Evolutionary conservation across 2,888 invertebrate genomes (phyloP).

Genomic region (Ennomos fuscantarius): DNA sequence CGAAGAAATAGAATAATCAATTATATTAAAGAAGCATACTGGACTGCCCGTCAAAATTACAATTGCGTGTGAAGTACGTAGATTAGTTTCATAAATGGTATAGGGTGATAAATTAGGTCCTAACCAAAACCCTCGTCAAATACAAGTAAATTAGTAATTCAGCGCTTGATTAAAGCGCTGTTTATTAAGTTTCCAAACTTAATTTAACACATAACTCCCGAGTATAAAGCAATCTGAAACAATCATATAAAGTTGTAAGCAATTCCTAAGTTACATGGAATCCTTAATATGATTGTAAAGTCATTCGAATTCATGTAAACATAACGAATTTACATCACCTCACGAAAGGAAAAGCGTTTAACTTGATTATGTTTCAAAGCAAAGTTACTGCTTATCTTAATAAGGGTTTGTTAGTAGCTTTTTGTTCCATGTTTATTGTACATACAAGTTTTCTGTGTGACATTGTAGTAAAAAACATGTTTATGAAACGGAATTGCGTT

Average conservation of each 20-base stretch:
- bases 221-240: constrained; percentile 4
- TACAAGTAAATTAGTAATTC: too few relatives aligned
- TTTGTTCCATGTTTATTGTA: constrained; percentile 26
- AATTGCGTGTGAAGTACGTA: too few relatives aligned
- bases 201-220: constrained; percentile 14
- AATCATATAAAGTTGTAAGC: constrained; percentile 15
- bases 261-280: constrained; percentile 20
- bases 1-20: too few relatives aligned
- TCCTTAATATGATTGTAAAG: constrained; percentile 25
- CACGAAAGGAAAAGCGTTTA: constrained; percentile 34
- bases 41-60: too few relatives aligned
- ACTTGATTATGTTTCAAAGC: constrained; percentile 36
- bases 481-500: too few relatives aligned
- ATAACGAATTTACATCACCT: constrained; percentile 30
- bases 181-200: constrained; percentile 11
- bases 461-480: too few relatives aligned
- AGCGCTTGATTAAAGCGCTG: too few relatives aligned
- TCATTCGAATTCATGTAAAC: constrained; percentile 32
- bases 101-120: too few relatives aligned
- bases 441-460: not conserved
- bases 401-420: constrained; percentile 25
- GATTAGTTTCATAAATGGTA: too few relatives aligned
- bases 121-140: too few relatives aligned
- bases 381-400: constrained; percentile 31
- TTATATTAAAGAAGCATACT: too few relatives aligned